phyloP scores from a whole-genome alignment of 2,113 vertebrate species.

The Holacanthus passer region DNA sequence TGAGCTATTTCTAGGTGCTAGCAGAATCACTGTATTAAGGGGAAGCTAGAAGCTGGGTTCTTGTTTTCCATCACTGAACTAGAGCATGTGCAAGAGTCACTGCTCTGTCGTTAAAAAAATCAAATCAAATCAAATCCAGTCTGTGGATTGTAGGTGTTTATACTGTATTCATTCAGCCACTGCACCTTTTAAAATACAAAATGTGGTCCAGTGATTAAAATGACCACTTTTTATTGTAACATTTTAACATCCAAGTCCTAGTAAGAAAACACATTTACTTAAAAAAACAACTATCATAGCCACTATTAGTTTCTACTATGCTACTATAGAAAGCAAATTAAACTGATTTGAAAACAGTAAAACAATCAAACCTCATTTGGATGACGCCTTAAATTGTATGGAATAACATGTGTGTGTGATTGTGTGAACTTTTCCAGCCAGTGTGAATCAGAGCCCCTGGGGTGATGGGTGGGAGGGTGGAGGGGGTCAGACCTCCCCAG shows the following conservation, averaged over 20 bases:
- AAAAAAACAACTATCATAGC: neutral
- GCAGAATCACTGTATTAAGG: slow-evolving; percentile 41
- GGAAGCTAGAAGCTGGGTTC: slow-evolving; percentile 63
- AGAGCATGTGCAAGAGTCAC: slow-evolving; percentile 3
- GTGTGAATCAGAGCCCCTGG: slow-evolving; percentile 30
- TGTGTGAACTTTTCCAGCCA: slow-evolving; percentile 20
- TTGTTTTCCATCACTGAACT: slow-evolving; percentile 49
- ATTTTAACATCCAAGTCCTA: neutral
- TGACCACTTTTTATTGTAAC: neutral
- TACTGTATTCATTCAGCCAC: neutral
- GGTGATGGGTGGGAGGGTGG: slow-evolving; percentile 6
- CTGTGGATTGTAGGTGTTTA: neutral
- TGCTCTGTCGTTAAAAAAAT: neutral
- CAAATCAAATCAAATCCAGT: neutral
- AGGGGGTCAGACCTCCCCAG: slow-evolving; percentile 14
- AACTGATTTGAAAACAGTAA: neutral
- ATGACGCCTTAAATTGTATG: neutral
- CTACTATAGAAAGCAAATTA: neutral
- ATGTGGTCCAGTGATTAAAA: too few relatives aligned
- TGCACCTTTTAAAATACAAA: neutral
- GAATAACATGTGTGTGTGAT: neutral
- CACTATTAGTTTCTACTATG: neutral
- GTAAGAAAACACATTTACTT: neutral
- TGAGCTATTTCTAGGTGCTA: slow-evolving; percentile 40
- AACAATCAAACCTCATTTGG: neutral